Percentiles rank a stretch among this genome's conserved stretches.
phyloP scores from a whole-genome alignment of 2,888 invertebrate genomes.

The Nineta flava region DNA sequence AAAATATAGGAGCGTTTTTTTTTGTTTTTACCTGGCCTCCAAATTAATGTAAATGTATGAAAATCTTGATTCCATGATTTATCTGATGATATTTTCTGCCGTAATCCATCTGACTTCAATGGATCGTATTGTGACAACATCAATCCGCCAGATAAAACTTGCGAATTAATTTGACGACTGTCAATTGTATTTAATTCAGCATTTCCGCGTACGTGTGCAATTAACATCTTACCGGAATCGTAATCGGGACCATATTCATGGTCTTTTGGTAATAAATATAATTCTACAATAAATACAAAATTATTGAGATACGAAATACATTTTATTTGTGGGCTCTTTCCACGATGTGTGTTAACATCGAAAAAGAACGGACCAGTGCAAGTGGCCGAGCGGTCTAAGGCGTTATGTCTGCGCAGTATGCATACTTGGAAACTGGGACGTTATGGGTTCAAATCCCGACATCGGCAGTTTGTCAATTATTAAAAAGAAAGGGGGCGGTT shows the following conservation, averaged over 20 bases:
- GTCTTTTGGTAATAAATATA: conserved; percentile 4
- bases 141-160: conserved; percentile 19
- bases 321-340: background rate
- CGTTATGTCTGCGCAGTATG: too few relatives aligned
- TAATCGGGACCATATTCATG: conserved; percentile 20
- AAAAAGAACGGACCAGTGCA: too few relatives aligned
- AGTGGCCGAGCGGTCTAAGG: too few relatives aligned
- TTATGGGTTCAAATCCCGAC: too few relatives aligned
- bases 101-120: conserved; percentile 28
- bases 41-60: conserved; percentile 52
- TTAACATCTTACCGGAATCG: conserved; percentile 44
- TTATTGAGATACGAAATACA: background rate
- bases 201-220: conserved; percentile 49
- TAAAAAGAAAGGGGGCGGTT: too few relatives aligned
- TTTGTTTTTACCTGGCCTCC: conserved; percentile 47
- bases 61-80: conserved; percentile 40
- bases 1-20: conserved; percentile 1
- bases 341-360: too few relatives aligned
- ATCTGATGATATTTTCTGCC: conserved; percentile 21
- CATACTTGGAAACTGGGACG: too few relatives aligned
- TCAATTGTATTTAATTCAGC: conserved; percentile 15
- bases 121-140: conserved; percentile 24
- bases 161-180: conserved; percentile 19
- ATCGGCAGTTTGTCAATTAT: too few relatives aligned
- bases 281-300: conserved; percentile 5